Percentiles rank a stretch among this genome's conserved stretches.
Evolutionary conservation across 30 jellyfish, hydroid and myxozoan species (phyloP).

Genomic region (Chrysaora quinquecirrha): DNA sequence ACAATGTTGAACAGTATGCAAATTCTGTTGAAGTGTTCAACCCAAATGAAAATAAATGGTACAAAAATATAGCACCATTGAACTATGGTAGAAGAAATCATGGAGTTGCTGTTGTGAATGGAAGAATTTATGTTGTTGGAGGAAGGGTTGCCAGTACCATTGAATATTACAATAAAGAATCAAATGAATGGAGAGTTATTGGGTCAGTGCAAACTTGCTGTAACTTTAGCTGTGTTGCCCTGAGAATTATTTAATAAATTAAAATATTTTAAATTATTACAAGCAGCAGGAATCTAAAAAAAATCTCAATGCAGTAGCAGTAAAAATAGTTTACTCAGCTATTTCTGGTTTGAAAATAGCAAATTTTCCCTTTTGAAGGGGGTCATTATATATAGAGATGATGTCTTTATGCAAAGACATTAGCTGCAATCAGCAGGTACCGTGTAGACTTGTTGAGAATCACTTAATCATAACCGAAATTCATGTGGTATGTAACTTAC

Average conservation of each 20-base stretch:
- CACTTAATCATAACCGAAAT: too few species aligned
- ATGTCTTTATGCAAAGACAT: too few species aligned
- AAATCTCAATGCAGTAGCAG: too few species aligned
- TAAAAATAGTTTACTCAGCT: too few species aligned
- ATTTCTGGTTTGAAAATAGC: too few species aligned
- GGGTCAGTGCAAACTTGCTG: conserved; percentile 95
- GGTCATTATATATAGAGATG: too few species aligned
- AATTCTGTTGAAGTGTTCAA: conserved; percentile 92
- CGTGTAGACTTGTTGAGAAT: too few species aligned
- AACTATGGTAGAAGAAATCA: conserved; percentile 91
- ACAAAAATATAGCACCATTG: conserved; percentile 71
- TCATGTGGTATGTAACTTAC: too few species aligned
- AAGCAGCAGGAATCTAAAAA: too few species aligned
- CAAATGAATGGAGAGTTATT: conserved; percentile 82
- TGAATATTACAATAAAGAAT: conserved; percentile 80
- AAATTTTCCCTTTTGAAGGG: too few species aligned
- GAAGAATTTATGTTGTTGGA: conserved; percentile 91
- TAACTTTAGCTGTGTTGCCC: conserved; percentile 97
- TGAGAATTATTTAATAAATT: conserved; percentile 75
- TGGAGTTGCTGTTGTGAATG: conserved; percentile 97
- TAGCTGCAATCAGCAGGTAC: too few species aligned
- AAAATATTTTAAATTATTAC: too few species aligned
- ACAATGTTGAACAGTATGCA: conserved; percentile 90
- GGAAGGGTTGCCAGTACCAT: conserved; percentile 96
- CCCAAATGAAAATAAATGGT: conserved; percentile 81